Conservation (phyloP, 2,797 vertebrate species). For the Lemur catta region DNA sequence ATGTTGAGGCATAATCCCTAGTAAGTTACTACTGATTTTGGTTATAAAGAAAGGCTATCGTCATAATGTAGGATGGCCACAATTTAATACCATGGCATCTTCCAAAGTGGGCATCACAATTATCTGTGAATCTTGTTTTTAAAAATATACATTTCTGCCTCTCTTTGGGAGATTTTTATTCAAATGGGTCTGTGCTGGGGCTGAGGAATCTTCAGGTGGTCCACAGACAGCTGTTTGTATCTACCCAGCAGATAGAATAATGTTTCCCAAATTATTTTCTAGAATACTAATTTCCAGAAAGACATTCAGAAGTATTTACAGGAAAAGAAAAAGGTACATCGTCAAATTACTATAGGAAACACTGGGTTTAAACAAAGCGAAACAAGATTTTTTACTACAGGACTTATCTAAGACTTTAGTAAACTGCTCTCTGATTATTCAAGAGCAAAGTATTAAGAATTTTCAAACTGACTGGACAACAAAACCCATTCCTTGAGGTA, state of each 20-base stretch:
- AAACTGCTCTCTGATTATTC: not conserved
- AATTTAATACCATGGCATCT: not conserved
- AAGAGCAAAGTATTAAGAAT: not conserved
- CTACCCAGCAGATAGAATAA: not conserved
- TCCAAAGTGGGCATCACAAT: constrained; percentile 4
- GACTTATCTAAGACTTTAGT: not conserved
- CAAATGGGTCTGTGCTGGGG: not conserved
- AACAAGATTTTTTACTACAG: not conserved
- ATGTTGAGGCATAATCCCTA: not conserved
- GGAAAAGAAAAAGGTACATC: not conserved
- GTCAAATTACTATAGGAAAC: constrained; percentile 8
- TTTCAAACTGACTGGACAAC: not conserved
- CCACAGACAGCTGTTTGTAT: not conserved
- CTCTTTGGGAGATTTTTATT: not conserved
- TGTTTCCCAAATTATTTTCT: constrained; percentile 2
- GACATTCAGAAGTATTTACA: not conserved
- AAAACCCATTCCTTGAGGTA: constrained; percentile 30
- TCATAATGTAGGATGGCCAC: not conserved
- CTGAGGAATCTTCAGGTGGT: not conserved
- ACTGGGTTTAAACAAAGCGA: constrained; percentile 27
- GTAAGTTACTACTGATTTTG: not conserved
- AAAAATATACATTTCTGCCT: constrained; percentile 8
- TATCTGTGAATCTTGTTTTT: constrained; percentile 8
- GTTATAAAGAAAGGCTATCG: not conserved
- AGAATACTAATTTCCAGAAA: not conserved